A percentile compares a stretch with the other conserved stretches of the same genome.
phyloP scores from a whole-genome alignment of 2,797 vertebrate genomes.

The Argyrosomus regius region DNA sequence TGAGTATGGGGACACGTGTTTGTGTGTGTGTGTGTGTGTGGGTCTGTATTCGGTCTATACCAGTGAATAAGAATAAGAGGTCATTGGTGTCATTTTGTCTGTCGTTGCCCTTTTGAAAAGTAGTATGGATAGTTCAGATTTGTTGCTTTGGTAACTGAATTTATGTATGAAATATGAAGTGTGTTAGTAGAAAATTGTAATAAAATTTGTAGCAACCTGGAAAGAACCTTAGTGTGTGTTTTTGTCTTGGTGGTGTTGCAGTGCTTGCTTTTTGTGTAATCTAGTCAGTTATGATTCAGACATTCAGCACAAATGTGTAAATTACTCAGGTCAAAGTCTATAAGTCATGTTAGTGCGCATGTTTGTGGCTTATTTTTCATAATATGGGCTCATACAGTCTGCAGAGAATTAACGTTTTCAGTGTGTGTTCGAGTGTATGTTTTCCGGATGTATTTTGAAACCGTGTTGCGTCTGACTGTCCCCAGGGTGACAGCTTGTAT shows the following conservation, averaged over 20 bases:
- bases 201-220: neutral
- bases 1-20: conserved; percentile 71
- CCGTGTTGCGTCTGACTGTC: neutral
- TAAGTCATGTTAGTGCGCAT: conserved; percentile 13
- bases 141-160: conserved; percentile 25
- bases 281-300: neutral
- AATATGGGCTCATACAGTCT: neutral
- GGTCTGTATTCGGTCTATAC: conserved; percentile 51
- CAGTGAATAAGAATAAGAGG: conserved; percentile 34
- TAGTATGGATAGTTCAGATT: neutral
- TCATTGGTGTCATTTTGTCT: conserved; percentile 48
- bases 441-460: neutral
- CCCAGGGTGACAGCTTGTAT: conserved; percentile 28
- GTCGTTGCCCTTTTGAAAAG: conserved; percentile 54
- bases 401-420: neutral
- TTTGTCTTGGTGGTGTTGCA: neutral
- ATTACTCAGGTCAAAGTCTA: conserved; percentile 21
- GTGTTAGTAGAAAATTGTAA: neutral
- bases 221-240: neutral
- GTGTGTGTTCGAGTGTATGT: neutral
- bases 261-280: neutral
- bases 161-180: conserved; percentile 16
- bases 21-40: conserved; percentile 45
- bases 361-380: conserved; percentile 9
- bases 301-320: conserved; percentile 7